Evolutionary conservation across 2,888 invertebrate species (phyloP), one percentile per base, ranked within the genome.

Genomic region (Drosophila infuscata): DNA sequence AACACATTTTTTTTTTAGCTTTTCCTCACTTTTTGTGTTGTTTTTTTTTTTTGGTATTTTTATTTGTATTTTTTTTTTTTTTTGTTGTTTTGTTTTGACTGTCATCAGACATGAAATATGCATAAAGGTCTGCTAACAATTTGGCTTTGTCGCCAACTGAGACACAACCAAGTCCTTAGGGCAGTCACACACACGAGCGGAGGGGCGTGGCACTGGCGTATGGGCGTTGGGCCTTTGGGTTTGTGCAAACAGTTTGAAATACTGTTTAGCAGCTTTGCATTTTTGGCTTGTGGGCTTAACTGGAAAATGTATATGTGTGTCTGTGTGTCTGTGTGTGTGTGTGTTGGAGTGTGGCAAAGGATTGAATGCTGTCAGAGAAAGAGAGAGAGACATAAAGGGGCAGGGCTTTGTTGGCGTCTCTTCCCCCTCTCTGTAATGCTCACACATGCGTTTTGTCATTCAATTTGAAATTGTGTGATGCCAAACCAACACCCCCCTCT

Each of bases 231-330:
- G 56, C 35, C 49, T 20, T 41, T 20, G 46, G 68, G 48, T 33
- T 49, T 84, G 79, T 52, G 53, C 72, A 81, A 81, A 85, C 82
- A 70, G 82, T 89, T 89, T 89, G 70, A 62, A 87, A 87, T 87
- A 82, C 86, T 89, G 89, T 80, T 66, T 81, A 89, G 86, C 89
- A 88, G 86, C 70, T 87, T 87, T 87, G 86, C 88, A 89, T 87
- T 88, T 88, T 88, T 80, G 70, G 88, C 88, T 85, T 85, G 79
- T 71, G 79, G 89, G 83, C 85, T 81, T 81, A 73, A 70, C 63
- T 57, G 57, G 25, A 17, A 64, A 41, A 46, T 57, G 20, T 64
- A 32, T 48, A 12, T 52, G n/a, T 33, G 5, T 51, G 2, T 32
- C n/a, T 20, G 29, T 32, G n/a, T 15, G 20, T 29, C 25, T 15